phyloP scores from a whole-genome alignment of 2,113 vertebrate genomes.

The Tylochromis polylepis region DNA sequence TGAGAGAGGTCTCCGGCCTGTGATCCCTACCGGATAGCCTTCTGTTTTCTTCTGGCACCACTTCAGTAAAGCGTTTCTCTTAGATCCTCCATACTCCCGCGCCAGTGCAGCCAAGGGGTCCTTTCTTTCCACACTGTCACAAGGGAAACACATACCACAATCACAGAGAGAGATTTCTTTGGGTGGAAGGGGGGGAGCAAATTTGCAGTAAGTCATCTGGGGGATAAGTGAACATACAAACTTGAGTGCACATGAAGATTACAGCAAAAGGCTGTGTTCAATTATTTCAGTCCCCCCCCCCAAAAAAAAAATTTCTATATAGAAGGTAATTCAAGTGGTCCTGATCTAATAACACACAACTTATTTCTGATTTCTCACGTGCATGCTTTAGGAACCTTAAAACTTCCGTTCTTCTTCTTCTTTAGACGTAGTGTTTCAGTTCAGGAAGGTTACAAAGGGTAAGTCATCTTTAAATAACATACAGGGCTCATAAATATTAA shows the following conservation, averaged over 20 bases:
- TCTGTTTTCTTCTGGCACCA: constrained; percentile 99
- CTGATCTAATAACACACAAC: background rate
- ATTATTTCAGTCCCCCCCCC: background rate
- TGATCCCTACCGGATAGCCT: constrained; percentile 87
- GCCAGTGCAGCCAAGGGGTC: constrained; percentile 93
- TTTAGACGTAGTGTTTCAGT: background rate
- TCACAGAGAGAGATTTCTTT: background rate
- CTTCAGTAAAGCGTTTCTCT: constrained; percentile 94
- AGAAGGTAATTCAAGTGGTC: background rate
- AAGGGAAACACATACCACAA: constrained; percentile 52
- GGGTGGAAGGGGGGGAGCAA: background rate
- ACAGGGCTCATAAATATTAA: background rate
- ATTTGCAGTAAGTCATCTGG: background rate
- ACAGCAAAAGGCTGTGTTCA: background rate
- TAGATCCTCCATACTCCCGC: constrained; percentile 93
- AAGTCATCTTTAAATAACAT: background rate
- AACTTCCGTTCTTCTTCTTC: background rate
- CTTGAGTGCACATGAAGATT: background rate
- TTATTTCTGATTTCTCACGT: background rate
- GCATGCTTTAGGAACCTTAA: background rate
- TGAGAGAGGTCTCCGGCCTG: constrained; percentile 42
- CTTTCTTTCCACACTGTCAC: constrained; percentile 90
- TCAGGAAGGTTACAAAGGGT: background rate
- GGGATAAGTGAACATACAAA: background rate
- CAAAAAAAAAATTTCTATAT: background rate